These are phyloP conservation scores for Lasioglossum marginatum DNA, from an alignment of 2,888 invertebrate genomes.

Conservation along the genomic window DNA sequence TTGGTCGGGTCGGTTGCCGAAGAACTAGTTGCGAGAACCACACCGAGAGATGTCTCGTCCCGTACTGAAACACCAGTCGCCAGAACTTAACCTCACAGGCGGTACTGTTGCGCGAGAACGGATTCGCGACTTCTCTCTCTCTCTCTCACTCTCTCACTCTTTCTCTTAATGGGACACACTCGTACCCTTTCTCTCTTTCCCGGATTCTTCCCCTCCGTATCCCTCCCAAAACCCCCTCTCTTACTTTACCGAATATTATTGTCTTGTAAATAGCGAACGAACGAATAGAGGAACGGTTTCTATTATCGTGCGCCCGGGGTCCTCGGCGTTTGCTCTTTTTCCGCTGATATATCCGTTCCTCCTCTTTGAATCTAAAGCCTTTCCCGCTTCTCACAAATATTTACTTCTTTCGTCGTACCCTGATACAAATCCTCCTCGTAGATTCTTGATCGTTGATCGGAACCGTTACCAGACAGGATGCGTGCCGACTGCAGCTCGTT, in stretches of 20 bases:
- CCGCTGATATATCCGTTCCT: slow-evolving; percentile 39
- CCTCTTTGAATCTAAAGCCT: slow-evolving; percentile 40
- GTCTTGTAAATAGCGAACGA: slow-evolving; percentile 59
- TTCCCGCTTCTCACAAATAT: slow-evolving; percentile 30
- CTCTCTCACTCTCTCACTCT: neutral
- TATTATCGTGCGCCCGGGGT: slow-evolving; percentile 55
- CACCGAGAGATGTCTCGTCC: slow-evolving; percentile 74
- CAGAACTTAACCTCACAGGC: slow-evolving; percentile 54
- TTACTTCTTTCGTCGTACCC: neutral
- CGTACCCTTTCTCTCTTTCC: neutral
- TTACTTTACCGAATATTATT: slow-evolving; percentile 49
- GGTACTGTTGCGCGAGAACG: slow-evolving; percentile 18
- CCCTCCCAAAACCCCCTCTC: slow-evolving; percentile 3
- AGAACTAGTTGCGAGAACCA: slow-evolving; percentile 47
- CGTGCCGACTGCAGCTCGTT: neutral
- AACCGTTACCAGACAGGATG: neutral
- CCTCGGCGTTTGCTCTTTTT: slow-evolving; percentile 31
- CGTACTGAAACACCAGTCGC: slow-evolving; percentile 64
- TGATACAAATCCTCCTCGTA: neutral
- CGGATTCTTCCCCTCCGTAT: neutral
- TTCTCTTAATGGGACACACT: neutral
- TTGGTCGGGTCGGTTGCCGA: neutral
- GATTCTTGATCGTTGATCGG: neutral
- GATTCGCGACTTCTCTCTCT: slow-evolving; percentile 23
- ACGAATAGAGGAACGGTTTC: slow-evolving; percentile 45